Evolutionary conservation across 1,140 invertebrate species (phyloP), one percentile per base, ranked within the genome.

Genomic region (Batillaria attramentaria): DNA sequence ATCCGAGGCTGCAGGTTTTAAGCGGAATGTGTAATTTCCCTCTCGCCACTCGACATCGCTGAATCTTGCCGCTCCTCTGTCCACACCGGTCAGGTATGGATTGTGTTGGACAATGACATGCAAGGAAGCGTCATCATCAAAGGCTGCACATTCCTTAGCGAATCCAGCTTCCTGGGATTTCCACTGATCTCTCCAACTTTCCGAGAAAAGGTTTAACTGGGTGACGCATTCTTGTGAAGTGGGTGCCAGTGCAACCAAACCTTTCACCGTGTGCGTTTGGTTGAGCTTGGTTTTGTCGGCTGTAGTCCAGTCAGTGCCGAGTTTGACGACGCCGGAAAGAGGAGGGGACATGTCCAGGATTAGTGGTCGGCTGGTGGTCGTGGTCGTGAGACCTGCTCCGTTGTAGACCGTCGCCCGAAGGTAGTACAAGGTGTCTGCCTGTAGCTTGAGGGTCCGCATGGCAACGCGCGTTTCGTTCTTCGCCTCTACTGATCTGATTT

Each of bases 281-380:
- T 35, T 42, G 46, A 50, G 46, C n/a, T 57, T 37, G 20, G 50
- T 60, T 1, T 37, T 43, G 46, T 73, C 72, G 10, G 33, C 46
- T 24, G 28, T 35, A 8, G 46, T 54, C 72, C 72, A 73, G 46
- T 73, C 72, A 20, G 10, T 37, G 18, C 72, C 72, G 46, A 73
- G 46, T 50, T 60, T 73, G 20, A 73, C 46, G 10, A 57, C 4
- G 16, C 72, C 72, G 8, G 33, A 20, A 31, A 35, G 28, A 31
- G 72, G 72, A 24, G 72, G 72, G 35, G 46, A 46, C 28, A 65
- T 37, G 46, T 77, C 75, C n/a, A 77, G 42, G 28, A 77, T 41
- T 16, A 77, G 16, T 31, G 75, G 62, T 13, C 31, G 20, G 42
- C 62, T 77, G 62, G 41, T 20, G 28, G 41, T 46, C 62, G 20